Evolutionary conservation across 2,797 vertebrate genomes (phyloP).

Genomic region (Diceros bicornis): DNA sequence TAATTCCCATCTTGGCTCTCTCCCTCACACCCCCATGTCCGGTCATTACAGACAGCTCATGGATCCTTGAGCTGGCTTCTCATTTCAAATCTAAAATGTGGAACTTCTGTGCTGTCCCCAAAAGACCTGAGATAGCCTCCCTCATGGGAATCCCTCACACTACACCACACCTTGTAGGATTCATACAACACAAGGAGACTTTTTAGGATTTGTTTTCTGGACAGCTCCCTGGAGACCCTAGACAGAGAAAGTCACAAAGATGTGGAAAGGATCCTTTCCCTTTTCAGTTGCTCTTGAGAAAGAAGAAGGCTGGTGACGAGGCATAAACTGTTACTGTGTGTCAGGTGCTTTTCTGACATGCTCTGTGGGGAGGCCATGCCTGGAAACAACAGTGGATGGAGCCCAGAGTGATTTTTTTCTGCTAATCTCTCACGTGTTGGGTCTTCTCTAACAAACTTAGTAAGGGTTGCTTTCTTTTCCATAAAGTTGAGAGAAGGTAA

Average conservation of each 20-base stretch:
- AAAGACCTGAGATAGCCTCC: neutral
- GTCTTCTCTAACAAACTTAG: neutral
- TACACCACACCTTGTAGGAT: neutral
- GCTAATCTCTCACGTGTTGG: neutral
- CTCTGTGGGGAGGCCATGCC: neutral
- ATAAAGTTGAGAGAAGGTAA: neutral
- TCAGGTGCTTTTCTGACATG: neutral
- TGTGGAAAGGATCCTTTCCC: neutral
- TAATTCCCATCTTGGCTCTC: conserved; percentile 43
- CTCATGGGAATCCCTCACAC: neutral
- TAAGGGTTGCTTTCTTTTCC: neutral
- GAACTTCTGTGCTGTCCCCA: conserved; percentile 40
- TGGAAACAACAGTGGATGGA: neutral
- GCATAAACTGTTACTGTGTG: accelerated
- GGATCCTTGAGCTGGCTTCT: conserved; percentile 67
- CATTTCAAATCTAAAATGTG: conserved; percentile 68
- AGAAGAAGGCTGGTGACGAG: neutral
- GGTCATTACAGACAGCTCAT: conserved; percentile 26
- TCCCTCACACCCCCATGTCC: neutral
- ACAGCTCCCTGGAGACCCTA: neutral
- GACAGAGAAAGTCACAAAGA: neutral
- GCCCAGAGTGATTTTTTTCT: neutral
- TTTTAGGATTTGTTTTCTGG: neutral
- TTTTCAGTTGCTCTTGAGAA: neutral
- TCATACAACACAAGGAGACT: neutral